Conservation (phyloP, 2,888 invertebrate species). For the Phalera bucephala region DNA sequence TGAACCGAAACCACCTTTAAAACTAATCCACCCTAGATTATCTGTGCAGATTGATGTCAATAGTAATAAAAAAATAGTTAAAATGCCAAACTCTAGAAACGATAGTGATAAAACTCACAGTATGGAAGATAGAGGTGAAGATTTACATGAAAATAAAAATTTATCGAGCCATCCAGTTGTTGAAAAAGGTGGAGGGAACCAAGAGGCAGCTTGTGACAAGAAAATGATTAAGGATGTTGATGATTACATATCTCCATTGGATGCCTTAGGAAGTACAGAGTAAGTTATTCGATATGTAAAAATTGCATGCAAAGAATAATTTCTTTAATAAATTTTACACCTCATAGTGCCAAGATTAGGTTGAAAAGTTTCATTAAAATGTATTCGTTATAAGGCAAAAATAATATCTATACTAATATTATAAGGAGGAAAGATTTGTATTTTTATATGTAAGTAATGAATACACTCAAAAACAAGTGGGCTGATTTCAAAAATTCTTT, state of each 20-base stretch:
- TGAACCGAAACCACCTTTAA: conserved; percentile 14
- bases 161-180: conserved; percentile 21
- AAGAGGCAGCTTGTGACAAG: conserved; percentile 8
- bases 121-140: conserved; percentile 7
- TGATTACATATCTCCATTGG: conserved; percentile 71
- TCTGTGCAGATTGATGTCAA: conserved; percentile 56
- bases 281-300: conserved; percentile 41
- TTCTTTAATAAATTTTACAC: no score
- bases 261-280: conserved; percentile 56
- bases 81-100: conserved; percentile 38
- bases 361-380: no score
- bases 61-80: conserved; percentile 59
- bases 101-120: conserved; percentile 12
- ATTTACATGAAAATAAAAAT: conserved; percentile 16
- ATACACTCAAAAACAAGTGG: no score
- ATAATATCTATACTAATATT: no score
- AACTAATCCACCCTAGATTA: conserved; percentile 32
- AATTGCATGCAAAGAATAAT: background rate
- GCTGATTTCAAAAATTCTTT: no score
- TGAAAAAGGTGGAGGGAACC: conserved; percentile 28
- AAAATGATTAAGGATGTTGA: conserved; percentile 24
- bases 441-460: no score
- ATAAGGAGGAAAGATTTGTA: no score
- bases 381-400: no score
- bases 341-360: no score